Evolutionary conservation across 2,113 vertebrate genomes (phyloP), one percentile per base, ranked within the genome.

Genomic region (Rhabdornis inornatus): DNA sequence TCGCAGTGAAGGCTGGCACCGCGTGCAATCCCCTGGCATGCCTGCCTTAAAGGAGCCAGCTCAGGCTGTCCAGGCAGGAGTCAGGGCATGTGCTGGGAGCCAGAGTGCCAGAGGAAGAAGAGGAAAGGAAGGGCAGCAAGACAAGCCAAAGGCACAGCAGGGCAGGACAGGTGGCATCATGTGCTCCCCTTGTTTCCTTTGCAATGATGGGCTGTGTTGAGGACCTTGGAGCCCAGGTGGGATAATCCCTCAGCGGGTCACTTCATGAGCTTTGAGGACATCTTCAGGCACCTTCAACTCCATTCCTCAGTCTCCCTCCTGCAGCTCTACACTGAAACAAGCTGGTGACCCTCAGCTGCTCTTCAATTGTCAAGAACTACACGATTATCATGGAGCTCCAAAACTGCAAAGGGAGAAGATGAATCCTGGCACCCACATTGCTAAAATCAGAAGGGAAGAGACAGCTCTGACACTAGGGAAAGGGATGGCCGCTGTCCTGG

Each of bases 31-130:
- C 95, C 94, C 92, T 5, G 35, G 69, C 33, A 53, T 15, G 81
- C 87, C 66, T 61, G 78, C 87, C 92, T 95, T 96, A 97, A 91
- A 93, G 90, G 95, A 90, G 92, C 94, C 88, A 25, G 80, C 86
- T 39, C 22, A 9, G 70, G 87, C 70, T 86, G 91, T 24, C 69
- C 42, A 44, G 75, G 84, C 86, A 76, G 83, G n/a, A 49, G 33
- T 7, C 39, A 27, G 88, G 74, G 57, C 83, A 50, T 15, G 22
- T 53, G 94, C 76, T 69, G 87, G 49, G 7, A 20, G 52, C 7
- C 8, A 53, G 5, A 76, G 11, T 31, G 92, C 44, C 21, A 3
- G 33, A 42, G 35, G 33, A 92, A 25, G 40, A 80, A 33, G 66
- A 83, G 90, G 66, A 80, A 63, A 50, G 75, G 57, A 50, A 77